These are phyloP conservation scores for Ophion slaviceki DNA, from an alignment of 2,888 invertebrate species.

Conservation along the genomic window DNA sequence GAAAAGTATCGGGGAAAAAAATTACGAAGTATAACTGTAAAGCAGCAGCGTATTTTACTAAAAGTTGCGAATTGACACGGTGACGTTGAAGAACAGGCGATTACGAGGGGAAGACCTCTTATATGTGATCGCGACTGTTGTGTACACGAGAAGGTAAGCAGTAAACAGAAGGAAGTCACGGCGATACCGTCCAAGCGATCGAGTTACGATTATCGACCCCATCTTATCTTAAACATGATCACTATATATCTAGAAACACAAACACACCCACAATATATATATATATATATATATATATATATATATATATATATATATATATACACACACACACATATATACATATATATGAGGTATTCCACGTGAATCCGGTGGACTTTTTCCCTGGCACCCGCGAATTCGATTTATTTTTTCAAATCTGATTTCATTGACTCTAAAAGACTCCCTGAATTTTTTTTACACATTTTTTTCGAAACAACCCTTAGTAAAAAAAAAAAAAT, in stretches of 20 bases:
- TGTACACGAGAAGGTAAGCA: slow-evolving; percentile 25
- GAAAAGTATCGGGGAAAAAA: no score
- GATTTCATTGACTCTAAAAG: no score
- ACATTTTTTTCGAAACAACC: no score
- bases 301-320: neutral
- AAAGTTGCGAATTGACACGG: neutral
- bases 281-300: neutral
- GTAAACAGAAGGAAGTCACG: slow-evolving; percentile 49
- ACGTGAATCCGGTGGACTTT: neutral
- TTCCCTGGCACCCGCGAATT: no score
- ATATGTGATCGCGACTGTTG: neutral
- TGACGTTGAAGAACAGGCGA: neutral
- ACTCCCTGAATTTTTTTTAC: no score
- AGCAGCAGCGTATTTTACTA: neutral
- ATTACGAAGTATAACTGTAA: no score
- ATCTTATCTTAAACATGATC: slow-evolving; percentile 11
- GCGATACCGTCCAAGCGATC: slow-evolving; percentile 43
- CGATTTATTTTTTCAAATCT: no score
- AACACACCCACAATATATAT: neutral
- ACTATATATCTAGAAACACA: neutral
- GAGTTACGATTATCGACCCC: slow-evolving; percentile 52
- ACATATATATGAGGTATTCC: neutral
- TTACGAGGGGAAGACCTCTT: neutral
- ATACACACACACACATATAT: neutral
- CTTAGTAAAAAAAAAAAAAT: no score